Base-by-base conservation (phyloP, 2,797 vertebrate species). In the Hybognathus amarus region DNA sequence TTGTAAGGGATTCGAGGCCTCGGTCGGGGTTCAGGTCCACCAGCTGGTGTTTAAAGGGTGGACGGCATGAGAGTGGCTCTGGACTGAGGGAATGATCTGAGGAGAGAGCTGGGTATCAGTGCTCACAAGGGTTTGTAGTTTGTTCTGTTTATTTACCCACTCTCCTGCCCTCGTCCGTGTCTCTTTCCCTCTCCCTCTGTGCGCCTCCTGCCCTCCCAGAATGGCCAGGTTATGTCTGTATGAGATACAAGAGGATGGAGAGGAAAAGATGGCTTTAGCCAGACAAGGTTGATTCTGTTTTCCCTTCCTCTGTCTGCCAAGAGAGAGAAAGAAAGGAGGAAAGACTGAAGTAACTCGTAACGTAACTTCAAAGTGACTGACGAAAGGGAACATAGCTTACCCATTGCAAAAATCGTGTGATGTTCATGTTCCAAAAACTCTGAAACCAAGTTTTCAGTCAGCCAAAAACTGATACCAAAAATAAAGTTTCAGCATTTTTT, bases 191-290 rank as follows among this genome's bases (percentile, higher is more conserved):
- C 70, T 54, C 52, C n/a, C 27, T 78, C 66, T 52, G 70, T 66
- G 73, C 69, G 69, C 74, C 50, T 83, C 24, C 22, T 68, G 67
- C 33, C 70, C 82, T 76, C 70, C 70, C 36, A 38, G 67, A 22
- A 13, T 45, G 24, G 6, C 6, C 42, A 83, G 82, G 75, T 71
- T 78, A 78, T 70, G 52, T 52, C 54, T 71, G 52, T 83, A 96
- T 92, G 66, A 38, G 92, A 92, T 93, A 90, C 87, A 80, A 80
- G 88, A 91, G 89, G 89, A 61, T 52, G 20, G 64, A 71, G 82
- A 71, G 64, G 56, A 68, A 77, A 47, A 70, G 64, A 36, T 47
- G 54, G 45, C 63, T 56, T 69, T 75, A 71, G 77, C 78, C 70
- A 80, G 30, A 80, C 33, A 30, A 76, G 66, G 70, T 83, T 83